These are phyloP conservation scores for Bradypodion pumilum DNA, from an alignment of 2,797 vertebrate species.

Conservation along the genomic window DNA sequence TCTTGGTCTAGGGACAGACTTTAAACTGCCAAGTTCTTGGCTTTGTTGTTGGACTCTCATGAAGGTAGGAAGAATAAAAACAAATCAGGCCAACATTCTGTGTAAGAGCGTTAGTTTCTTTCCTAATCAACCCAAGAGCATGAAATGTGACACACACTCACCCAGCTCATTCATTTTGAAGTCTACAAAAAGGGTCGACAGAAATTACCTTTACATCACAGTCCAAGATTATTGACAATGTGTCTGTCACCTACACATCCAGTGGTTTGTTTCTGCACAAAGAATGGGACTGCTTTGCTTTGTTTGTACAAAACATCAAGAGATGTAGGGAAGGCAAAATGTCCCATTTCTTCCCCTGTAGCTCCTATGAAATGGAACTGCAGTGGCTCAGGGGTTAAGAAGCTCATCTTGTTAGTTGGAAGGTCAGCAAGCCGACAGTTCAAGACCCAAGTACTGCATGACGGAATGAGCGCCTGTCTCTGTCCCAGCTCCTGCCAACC, in stretches of 20 bases:
- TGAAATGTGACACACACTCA: conserved; percentile 55
- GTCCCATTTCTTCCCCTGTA: conserved; percentile 25
- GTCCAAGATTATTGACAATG: conserved; percentile 56
- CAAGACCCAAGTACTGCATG: too few relatives aligned
- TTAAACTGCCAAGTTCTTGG: too few relatives aligned
- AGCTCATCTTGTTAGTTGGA: too few relatives aligned
- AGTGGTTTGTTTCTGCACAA: conserved; percentile 36
- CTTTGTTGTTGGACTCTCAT: conserved; percentile 39
- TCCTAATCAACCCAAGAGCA: conserved; percentile 59
- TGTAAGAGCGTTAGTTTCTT: conserved; percentile 63
- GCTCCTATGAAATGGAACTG: too few relatives aligned
- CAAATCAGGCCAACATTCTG: conserved; percentile 57
- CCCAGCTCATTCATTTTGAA: conserved; percentile 34
- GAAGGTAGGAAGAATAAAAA: conserved; percentile 52
- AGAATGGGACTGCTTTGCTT: conserved; percentile 56
- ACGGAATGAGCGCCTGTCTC: too few relatives aligned
- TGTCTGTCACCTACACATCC: conserved; percentile 56
- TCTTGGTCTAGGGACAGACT: too few relatives aligned
- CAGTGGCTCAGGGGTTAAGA: too few relatives aligned
- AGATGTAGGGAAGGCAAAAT: conserved; percentile 46
- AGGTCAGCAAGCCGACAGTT: too few relatives aligned
- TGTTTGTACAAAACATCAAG: conserved; percentile 46
- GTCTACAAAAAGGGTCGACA: conserved; percentile 38
- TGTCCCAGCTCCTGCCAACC: too few relatives aligned
- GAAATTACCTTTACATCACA: conserved; percentile 58